Percentiles rank a stretch among this genome's conserved stretches.
Evolutionary conservation across 1,140 invertebrate species (phyloP).

Genomic region (Babylonia areolata): DNA sequence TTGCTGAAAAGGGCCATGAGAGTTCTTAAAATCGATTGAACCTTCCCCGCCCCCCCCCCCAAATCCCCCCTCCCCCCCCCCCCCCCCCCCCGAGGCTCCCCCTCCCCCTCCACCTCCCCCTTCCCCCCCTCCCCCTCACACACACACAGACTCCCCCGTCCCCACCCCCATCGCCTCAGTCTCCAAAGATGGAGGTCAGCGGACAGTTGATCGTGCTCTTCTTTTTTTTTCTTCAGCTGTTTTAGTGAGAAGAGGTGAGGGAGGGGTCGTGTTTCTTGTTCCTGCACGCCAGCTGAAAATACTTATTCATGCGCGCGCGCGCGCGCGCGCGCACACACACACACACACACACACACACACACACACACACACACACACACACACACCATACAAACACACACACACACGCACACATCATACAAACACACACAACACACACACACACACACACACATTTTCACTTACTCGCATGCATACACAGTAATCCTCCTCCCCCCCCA

Average conservation of each 20-base stretch:
- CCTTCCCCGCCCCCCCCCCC: no score
- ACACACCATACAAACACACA: neutral
- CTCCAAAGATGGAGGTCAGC: no score
- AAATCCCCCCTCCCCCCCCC: no score
- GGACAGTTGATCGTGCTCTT: no score
- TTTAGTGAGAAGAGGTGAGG: neutral
- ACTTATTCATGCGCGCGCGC: neutral
- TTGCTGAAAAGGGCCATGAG: no score
- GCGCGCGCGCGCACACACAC: neutral
- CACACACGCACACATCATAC: neutral
- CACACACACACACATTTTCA: neutral
- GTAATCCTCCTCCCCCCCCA: no score
- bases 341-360: conserved; percentile 12
- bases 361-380: neutral
- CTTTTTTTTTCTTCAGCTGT: neutral
- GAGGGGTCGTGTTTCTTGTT: neutral
- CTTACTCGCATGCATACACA: neutral
- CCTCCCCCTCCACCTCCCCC: no score
- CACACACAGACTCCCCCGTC: no score
- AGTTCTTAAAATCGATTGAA: no score
- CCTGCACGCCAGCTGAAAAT: neutral
- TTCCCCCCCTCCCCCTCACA: no score
- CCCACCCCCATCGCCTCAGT: no score
- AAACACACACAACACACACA: neutral
- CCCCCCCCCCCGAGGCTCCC: no score